Evolutionary conservation across 2,113 vertebrate species (phyloP), one percentile per base, ranked within the genome.

Genomic region (Corvus cornix): DNA sequence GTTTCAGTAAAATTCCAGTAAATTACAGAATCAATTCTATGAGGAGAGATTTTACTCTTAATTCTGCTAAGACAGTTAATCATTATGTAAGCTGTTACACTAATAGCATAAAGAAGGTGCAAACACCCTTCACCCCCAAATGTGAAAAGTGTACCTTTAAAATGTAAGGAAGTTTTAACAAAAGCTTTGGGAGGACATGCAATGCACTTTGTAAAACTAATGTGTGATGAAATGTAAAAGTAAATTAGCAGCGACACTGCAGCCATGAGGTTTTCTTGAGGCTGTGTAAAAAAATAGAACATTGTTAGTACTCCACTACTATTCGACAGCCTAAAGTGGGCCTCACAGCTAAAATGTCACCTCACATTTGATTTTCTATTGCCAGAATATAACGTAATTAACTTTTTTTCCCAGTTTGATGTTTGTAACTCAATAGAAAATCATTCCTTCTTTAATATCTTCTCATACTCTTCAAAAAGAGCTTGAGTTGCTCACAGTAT

Each of bases 281-380:
- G 95, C 95, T 95, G 72, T 90, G 86, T 91, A 95, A 85, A 90
- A 97, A 97, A 97, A 98, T 67, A 97, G 94, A 94, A 96, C 59
- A 41, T n/a, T 66, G 94, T 92, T 97, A 92, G 88, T 88, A 92
- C 75, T 93, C 73, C 48, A 51, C 88, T 95, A 96, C 73, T 96
- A 96, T 96, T 92, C 95, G 92, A 37, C 75, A 93, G 93, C 94
- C 96, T 91, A 17, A 60, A 96, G 90, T 80, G 55, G 92, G 76
- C 92, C 93, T 95, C 83, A 90, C 59, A 96, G 95, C 90, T 84
- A 93, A 95, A 95, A 93, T 87, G 96, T 86, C 95, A 95, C 55
- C 79, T 90, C 94, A 80, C n/a, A 88, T 97, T 92, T 76, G 64
- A 94, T 76, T 94, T 96, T 87, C 68, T 92, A 55, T 55, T 89